These are phyloP conservation scores for Rhinichthys osculus DNA, from an alignment of 2,797 vertebrate species.

Conservation along the genomic window DNA sequence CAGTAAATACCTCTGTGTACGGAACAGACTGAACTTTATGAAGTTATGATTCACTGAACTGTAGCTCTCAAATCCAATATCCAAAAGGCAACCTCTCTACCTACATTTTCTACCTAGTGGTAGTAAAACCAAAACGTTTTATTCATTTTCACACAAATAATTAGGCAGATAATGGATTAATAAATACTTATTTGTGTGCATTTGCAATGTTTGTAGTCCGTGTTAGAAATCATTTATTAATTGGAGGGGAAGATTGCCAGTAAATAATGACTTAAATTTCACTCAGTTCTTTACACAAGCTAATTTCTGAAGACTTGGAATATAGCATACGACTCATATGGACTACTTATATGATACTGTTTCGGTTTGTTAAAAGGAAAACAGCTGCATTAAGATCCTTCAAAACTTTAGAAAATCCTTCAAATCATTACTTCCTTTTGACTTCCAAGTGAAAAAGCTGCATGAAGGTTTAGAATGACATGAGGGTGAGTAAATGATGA, in stretches of 20 bases:
- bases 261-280: neutral
- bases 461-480: neutral
- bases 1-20: neutral
- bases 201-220: no score
- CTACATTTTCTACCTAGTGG: no score
- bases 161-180: neutral
- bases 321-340: neutral
- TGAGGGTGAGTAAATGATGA: neutral
- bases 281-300: neutral
- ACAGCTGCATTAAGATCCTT: neutral
- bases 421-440: neutral
- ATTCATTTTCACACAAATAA: neutral
- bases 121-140: neutral
- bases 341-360: neutral
- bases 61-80: neutral
- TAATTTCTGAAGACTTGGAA: neutral
- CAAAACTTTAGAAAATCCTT: neutral
- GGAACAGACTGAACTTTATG: neutral
- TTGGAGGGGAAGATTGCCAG: neutral
- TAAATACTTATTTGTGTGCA: no score
- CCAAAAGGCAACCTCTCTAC: no score
- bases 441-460: neutral
- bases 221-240: no score
- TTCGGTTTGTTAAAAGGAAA: neutral
- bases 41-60: neutral